phyloP scores from a whole-genome alignment of 1,140 invertebrate genomes.

The Bombus breviceps region DNA sequence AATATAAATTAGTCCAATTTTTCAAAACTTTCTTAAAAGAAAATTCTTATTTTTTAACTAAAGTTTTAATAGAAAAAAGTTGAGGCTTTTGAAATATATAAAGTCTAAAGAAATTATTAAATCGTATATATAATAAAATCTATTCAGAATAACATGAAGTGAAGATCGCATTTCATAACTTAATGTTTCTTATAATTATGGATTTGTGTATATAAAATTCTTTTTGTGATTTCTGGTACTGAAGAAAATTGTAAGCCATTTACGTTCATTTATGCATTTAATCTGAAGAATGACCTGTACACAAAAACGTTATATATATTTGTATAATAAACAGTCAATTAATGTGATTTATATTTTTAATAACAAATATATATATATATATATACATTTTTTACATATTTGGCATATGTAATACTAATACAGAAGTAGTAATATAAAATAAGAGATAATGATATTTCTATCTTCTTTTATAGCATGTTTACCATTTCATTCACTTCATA shows the following conservation, averaged over 20 bases:
- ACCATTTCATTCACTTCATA: not conserved
- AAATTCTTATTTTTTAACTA: not conserved
- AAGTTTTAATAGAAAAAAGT: not conserved
- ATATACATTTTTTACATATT: not conserved
- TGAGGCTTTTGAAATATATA: not conserved
- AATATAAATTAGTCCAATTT: not conserved
- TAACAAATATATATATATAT: not conserved
- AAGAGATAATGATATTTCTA: not conserved
- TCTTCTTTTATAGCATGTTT: not conserved
- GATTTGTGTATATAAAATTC: not conserved
- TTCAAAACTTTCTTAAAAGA: not conserved
- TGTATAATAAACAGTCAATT: not conserved
- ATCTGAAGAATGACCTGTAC: not conserved
- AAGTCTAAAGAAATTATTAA: not conserved
- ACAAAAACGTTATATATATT: not conserved
- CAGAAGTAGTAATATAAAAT: not conserved
- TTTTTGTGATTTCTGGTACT: not conserved
- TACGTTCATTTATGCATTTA: not conserved
- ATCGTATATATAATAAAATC: not conserved
- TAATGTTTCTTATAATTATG: not conserved
- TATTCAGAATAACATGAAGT: not conserved
- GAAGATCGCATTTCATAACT: not conserved
- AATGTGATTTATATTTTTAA: not conserved
- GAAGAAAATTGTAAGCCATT: conserved; percentile 40
- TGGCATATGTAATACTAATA: not conserved